Base-by-base conservation (phyloP, 2,797 vertebrate genomes). In the Triplophysa bombifrons region DNA sequence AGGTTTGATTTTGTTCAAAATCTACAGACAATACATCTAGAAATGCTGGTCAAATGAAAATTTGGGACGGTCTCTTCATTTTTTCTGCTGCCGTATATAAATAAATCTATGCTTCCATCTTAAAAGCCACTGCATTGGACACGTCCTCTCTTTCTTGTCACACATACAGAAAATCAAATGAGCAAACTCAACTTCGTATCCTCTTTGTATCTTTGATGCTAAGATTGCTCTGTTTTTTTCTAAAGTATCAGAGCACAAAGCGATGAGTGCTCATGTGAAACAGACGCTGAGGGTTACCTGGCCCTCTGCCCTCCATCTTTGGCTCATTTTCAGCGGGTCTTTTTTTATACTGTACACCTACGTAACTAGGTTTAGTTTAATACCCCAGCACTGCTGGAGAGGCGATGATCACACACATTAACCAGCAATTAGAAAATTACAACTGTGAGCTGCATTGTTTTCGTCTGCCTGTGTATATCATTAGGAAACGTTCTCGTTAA, bases 361-460 rank as follows among this genome's bases (percentile, higher is more conserved):
- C 46, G 9, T 46, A 75, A 55, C 53, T 66, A 75, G 16, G n/a
- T 56, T 53, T 75, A 1, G 10, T 66, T 66, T 66, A 75, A 75
- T 66, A 55, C 30, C 63, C 55, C 60, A 65, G 12, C 30, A 55
- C 14, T 44, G 61, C 74, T 17, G 48, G 8, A 65, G 30, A 67
- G 63, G 66, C 9, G 66, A 27, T 27, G 50, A 67, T 76, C 51
- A 76, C 20, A 30, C 61, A 27, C 13, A 67, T 76, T 76, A 76
- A 56, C 63, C 17, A 1, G 34, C 63, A 76, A 56, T 76, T 76
- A 46, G 50, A 46, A n/a, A 67, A 76, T 76, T 27, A 56, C 74
- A 56, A 22, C 55, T 3, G 55, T 20, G 55, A 20, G 55, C 3
- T 60, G 56, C 12, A 3, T 27, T 27, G 25, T 61, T 61, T 25